Percentiles rank a stretch among this genome's conserved stretches.
phyloP scores from a whole-genome alignment of 2,113 vertebrate species.

The Calcarius ornatus region DNA sequence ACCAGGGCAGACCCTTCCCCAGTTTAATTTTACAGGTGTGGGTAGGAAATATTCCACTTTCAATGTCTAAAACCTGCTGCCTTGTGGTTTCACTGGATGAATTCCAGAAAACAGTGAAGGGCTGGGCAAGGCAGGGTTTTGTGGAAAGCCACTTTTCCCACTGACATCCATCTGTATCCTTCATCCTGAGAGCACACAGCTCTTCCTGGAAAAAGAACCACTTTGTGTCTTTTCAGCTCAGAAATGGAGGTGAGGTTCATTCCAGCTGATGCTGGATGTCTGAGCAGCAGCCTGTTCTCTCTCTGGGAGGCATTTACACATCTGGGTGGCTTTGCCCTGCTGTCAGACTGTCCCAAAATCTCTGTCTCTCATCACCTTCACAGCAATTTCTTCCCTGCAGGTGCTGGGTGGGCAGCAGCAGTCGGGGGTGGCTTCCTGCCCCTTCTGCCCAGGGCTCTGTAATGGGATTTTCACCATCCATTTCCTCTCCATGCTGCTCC shows the following conservation, averaged over 20 bases:
- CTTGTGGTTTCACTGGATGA: neutral
- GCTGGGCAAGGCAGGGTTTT: neutral
- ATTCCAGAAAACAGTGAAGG: neutral
- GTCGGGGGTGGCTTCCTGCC: neutral
- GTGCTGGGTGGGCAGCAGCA: neutral
- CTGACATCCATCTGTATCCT: neutral
- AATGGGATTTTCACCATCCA: fast-evolving
- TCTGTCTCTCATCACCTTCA: neutral
- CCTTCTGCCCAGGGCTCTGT: neutral
- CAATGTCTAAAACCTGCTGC: neutral
- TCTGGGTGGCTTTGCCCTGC: neutral
- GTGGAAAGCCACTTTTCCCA: neutral
- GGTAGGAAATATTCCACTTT: neutral
- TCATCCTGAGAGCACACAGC: neutral
- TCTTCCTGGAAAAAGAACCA: neutral
- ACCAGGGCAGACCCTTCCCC: neutral
- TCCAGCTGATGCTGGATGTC: neutral
- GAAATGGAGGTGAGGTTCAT: neutral
- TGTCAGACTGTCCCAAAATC: neutral
- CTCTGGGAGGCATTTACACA: neutral
- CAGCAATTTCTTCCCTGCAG: neutral
- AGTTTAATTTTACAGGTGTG: neutral
- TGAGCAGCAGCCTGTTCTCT: neutral
- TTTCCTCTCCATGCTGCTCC: neutral
- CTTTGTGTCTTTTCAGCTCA: neutral